Percentiles rank a stretch among this genome's conserved stretches.
Conservation (phyloP, 2,113 vertebrate genomes). For the Prietella phreatophila region DNA sequence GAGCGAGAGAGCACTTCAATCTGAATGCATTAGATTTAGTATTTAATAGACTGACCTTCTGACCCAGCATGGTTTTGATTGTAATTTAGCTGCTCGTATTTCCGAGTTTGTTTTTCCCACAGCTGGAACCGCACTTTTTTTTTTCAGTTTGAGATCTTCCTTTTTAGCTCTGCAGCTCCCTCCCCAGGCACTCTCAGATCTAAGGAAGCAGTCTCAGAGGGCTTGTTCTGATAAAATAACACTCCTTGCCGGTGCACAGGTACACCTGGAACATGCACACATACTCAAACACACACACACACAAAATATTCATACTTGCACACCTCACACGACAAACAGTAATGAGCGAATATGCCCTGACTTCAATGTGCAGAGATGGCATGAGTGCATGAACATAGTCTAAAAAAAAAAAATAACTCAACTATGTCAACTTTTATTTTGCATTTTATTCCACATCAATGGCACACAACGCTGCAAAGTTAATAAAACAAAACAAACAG, state of each 20-base stretch:
- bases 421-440: constrained; percentile 78
- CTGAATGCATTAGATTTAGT: constrained; percentile 57
- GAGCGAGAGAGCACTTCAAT: neutral
- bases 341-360: constrained; percentile 59
- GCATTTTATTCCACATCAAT: constrained; percentile 77
- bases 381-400: constrained; percentile 45
- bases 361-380: constrained; percentile 53
- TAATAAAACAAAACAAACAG: constrained; percentile 74
- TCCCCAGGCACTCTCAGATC: constrained; percentile 78
- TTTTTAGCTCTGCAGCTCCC: constrained; percentile 70
- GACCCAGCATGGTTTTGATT: constrained; percentile 69
- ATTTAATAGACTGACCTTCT: constrained; percentile 73
- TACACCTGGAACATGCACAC: constrained; percentile 55
- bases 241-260: constrained; percentile 66
- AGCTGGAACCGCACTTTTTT: constrained; percentile 66
- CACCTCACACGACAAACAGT: constrained; percentile 46
- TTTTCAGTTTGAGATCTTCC: constrained; percentile 69
- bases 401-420: constrained; percentile 53
- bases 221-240: constrained; percentile 77
- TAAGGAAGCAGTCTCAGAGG: constrained; percentile 73
- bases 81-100: constrained; percentile 70
- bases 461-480: constrained; percentile 62
- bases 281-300: constrained; percentile 23
- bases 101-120: constrained; percentile 70
- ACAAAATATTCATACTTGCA: constrained; percentile 56